Evolutionary conservation across 1,140 invertebrate species (phyloP).

Genomic region (Manduca sexta): DNA sequence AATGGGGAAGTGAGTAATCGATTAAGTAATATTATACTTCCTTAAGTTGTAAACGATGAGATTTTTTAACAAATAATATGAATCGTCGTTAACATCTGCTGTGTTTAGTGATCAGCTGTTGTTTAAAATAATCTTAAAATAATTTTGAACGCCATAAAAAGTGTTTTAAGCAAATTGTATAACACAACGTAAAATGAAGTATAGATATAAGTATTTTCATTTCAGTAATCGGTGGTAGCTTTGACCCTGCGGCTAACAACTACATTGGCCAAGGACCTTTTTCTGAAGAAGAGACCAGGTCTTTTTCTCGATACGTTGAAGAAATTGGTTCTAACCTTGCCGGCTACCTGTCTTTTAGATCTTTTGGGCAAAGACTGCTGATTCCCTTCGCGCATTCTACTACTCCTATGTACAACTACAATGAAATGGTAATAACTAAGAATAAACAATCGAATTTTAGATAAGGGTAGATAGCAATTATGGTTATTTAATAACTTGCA

Average conservation of each 20-base stretch:
- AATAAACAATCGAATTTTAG: too few relatives aligned
- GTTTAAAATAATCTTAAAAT: too few relatives aligned
- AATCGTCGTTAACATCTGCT: too few relatives aligned
- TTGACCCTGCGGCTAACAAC: slow-evolving; percentile 24
- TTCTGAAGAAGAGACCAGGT: slow-evolving; percentile 76
- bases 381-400: slow-evolving; percentile 62
- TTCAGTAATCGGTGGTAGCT: slow-evolving; percentile 52
- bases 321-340: slow-evolving; percentile 39
- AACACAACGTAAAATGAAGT: too few relatives aligned
- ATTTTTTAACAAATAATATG: too few relatives aligned
- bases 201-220: slow-evolving; percentile 11
- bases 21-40: too few relatives aligned
- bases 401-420: slow-evolving; percentile 66
- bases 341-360: slow-evolving; percentile 66
- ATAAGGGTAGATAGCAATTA: too few relatives aligned
- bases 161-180: too few relatives aligned
- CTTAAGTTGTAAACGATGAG: too few relatives aligned
- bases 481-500: too few relatives aligned
- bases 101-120: too few relatives aligned
- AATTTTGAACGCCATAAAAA: too few relatives aligned
- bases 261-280: slow-evolving; percentile 74
- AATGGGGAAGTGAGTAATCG: slow-evolving; percentile 53
- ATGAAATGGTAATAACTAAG: slow-evolving; percentile 57
- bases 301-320: slow-evolving; percentile 59
- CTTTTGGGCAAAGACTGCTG: slow-evolving; percentile 67